Percentiles rank a stretch among this genome's conserved stretches.
Evolutionary conservation across 2,797 vertebrate species (phyloP).

Genomic region (Xenopus petersii): DNA sequence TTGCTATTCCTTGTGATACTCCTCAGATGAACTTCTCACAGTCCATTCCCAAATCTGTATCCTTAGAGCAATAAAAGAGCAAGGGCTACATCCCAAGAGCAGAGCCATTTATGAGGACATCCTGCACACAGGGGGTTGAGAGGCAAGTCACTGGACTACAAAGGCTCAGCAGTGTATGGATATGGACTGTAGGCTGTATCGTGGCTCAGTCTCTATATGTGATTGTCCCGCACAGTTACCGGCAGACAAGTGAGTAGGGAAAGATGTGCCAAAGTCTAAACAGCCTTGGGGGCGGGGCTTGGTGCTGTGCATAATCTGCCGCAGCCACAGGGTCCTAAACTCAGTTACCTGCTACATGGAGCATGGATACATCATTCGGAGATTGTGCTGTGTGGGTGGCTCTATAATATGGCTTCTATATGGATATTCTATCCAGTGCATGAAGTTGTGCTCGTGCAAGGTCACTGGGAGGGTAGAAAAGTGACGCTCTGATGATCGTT

Average conservation of each 20-base stretch:
- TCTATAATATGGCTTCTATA: too few species aligned
- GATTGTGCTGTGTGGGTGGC: too few species aligned
- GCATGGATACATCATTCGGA: too few species aligned
- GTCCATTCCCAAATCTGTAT: not conserved
- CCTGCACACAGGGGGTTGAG: not conserved
- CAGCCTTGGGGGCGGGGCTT: not conserved
- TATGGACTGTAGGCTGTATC: not conserved
- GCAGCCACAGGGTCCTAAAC: not conserved
- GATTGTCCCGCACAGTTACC: not conserved
- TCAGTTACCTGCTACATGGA: too few species aligned
- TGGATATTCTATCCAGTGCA: too few species aligned
- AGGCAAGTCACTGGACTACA: not conserved
- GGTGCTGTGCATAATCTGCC: not conserved
- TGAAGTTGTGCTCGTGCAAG: constrained; percentile 6
- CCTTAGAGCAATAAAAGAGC: not conserved
- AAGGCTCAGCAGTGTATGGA: not conserved
- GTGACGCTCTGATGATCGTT: not conserved
- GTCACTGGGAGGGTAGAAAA: not conserved
- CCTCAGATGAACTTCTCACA: not conserved
- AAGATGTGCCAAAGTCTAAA: not conserved
- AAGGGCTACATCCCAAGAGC: not conserved
- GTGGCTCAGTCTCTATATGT: not conserved
- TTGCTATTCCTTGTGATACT: not conserved
- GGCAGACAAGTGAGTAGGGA: not conserved
- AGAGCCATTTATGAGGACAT: not conserved